Evolutionary conservation across 2,888 invertebrate genomes (phyloP).

Genomic region (Theodoxus fluviatilis): DNA sequence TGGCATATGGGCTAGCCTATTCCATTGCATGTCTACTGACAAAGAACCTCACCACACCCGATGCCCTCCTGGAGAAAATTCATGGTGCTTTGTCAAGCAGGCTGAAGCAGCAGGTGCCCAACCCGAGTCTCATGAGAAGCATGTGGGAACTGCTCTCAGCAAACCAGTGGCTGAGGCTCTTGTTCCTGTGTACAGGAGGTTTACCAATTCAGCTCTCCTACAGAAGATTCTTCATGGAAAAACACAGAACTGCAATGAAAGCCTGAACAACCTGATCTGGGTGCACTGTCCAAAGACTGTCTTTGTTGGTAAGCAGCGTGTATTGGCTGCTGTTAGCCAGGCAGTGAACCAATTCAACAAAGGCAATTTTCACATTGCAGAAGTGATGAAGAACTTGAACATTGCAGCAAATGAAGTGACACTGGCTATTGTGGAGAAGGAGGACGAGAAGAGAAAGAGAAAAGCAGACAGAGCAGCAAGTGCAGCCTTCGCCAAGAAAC

Average conservation of each 20-base stretch:
- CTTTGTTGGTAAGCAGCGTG: background rate
- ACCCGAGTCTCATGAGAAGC: background rate
- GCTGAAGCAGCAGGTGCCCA: background rate
- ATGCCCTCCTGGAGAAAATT: background rate
- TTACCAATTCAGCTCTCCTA: background rate
- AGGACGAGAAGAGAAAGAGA: too few relatives aligned
- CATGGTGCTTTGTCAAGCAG: background rate
- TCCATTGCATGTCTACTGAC: slow-evolving; percentile 1
- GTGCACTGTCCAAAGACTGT: background rate
- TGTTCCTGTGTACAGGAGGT: background rate
- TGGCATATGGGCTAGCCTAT: background rate
- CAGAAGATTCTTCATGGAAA: background rate
- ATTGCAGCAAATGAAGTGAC: background rate
- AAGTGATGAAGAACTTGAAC: background rate
- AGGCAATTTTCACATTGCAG: background rate
- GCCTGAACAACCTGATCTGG: background rate
- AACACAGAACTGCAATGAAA: background rate
- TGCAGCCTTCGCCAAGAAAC: too few relatives aligned
- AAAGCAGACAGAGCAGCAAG: too few relatives aligned
- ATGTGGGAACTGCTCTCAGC: background rate
- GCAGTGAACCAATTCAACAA: background rate
- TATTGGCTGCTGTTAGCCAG: background rate
- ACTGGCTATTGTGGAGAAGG: background rate
- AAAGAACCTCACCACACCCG: background rate
- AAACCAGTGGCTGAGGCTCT: background rate